Base-by-base conservation (phyloP, 2,797 vertebrate species). In the Tiaroga cobitis region DNA sequence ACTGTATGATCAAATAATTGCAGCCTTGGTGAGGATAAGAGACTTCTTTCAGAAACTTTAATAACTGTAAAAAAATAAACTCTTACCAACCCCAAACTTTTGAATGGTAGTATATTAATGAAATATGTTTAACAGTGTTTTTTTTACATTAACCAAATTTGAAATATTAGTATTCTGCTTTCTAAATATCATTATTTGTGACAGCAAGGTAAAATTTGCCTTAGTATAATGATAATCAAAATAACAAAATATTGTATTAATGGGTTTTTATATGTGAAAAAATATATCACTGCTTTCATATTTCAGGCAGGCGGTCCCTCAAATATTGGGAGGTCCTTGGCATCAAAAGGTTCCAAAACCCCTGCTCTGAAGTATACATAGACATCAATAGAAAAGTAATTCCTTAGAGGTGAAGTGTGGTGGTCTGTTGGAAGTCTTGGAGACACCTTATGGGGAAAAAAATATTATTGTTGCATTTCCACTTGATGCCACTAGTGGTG, bases 341-440 rank as follows among this genome's bases (percentile, higher is more conserved):
- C 11, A 32, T 59, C 56, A 59, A 51, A 75, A 51, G 32, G 5
- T 34, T 74, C 29, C 11, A 75, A 75, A 37, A 32, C 10, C 49
- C 51, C 19, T 51, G 8, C 26, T 74, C 49, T 73, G 43, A 1
- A 46, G 9, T 54, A 34, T 15, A 65, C 87, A 91, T 91, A 90
- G 87, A 89, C 87, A 56, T n/a, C 21, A 56, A 26, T n/a, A 59
- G 32, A 39, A 88, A 81, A 89, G 73, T 61, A 78, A 84, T 92
- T 90, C 79, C 87, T 83, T 81, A 56, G 8, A 56, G 6, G 8
- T 37, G 74, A 76, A 56, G 32, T 56, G 51, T n/a, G 32, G 32
- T 8, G 3, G 34, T n/a, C 41, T 43, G 41, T 10, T 11, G 41
- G 41, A 43, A 76, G 73, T 74, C 26, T 10, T 21, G 11, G 29